These are phyloP conservation scores for Melanotaenia parkinsoni DNA, from an alignment of 2,797 vertebrate genomes.

Conservation along the genomic window DNA sequence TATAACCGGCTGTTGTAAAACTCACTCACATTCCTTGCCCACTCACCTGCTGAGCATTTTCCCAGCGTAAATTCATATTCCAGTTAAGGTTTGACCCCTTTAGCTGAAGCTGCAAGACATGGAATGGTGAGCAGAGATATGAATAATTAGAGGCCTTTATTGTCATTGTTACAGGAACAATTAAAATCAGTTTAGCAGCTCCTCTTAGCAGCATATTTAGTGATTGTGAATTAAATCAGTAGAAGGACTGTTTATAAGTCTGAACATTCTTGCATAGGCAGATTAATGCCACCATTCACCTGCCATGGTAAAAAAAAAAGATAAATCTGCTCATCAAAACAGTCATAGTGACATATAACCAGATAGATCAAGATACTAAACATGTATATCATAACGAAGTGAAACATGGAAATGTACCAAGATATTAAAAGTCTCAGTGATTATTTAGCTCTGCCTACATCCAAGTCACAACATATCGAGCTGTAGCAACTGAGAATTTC, in stretches of 20 bases:
- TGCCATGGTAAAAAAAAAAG: no score
- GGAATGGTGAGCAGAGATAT: neutral
- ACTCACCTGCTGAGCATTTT: neutral
- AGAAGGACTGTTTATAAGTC: no score
- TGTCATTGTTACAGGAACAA: neutral
- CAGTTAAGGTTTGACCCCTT: neutral
- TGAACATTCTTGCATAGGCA: no score
- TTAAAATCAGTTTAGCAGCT: neutral
- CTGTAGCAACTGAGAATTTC: no score
- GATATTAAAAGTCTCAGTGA: neutral
- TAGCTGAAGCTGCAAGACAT: neutral
- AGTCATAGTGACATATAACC: neutral
- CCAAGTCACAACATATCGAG: no score
- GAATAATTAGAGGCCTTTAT: no score
- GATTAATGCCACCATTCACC: no score
- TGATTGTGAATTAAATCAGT: no score
- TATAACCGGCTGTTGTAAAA: neutral
- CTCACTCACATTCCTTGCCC: neutral
- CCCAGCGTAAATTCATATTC: slow-evolving; percentile 3
- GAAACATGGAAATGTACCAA: neutral
- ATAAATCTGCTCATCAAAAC: no score
- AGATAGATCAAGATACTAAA: neutral
- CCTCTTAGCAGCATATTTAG: neutral
- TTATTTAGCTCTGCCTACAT: neutral
- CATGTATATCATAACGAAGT: neutral